These are phyloP conservation scores for Amphibalanus amphitrite DNA, from an alignment of 1,140 invertebrate genomes.

Conservation along the genomic window DNA sequence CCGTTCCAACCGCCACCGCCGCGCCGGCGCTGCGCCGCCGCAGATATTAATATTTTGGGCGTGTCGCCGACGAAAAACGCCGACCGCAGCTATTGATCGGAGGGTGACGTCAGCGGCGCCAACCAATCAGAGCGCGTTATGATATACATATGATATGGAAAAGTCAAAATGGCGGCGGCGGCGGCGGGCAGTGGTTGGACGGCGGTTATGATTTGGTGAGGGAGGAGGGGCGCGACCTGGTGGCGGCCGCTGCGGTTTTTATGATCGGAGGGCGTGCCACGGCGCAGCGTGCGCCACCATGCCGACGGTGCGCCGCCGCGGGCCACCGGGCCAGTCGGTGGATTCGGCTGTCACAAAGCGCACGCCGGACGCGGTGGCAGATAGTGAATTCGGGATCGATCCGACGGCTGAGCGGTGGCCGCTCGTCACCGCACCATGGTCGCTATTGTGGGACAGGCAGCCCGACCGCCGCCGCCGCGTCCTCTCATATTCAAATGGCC, in stretches of 20 bases:
- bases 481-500: background rate
- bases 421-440: background rate
- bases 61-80: background rate
- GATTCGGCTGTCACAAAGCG: background rate
- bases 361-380: background rate
- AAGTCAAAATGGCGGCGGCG: background rate
- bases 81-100: constrained; percentile 1
- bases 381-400: background rate
- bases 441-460: background rate
- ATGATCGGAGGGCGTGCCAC: background rate
- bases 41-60: constrained; percentile 1
- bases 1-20: no score
- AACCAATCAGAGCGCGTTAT: background rate
- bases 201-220: background rate
- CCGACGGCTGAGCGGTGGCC: no score
- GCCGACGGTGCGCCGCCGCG: no score
- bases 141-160: constrained; percentile 1
- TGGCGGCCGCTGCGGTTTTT: background rate
- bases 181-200: background rate
- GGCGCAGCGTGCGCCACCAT: no score
- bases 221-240: background rate
- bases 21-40: no score
- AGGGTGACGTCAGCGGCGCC: background rate
- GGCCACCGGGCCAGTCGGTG: background rate
- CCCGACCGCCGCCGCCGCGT: no score